Evolutionary conservation across 2,888 invertebrate species (phyloP).

Genomic region (Stenurella melanura): DNA sequence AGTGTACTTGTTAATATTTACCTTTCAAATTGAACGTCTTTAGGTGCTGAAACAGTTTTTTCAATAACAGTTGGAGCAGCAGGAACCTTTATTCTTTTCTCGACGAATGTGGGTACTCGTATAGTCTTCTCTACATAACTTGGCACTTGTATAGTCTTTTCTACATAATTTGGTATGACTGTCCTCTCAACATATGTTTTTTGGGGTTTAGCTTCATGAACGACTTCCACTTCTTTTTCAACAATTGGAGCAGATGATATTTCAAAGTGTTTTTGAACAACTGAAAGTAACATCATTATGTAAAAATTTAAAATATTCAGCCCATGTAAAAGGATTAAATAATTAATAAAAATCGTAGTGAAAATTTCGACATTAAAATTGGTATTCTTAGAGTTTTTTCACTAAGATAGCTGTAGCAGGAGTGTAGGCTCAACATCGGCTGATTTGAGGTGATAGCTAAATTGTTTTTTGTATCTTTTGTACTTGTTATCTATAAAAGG

Average conservation of each 20-base stretch:
- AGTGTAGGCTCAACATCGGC: too few relatives aligned
- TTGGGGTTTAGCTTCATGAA: slow-evolving; percentile 54
- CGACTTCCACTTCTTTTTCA: slow-evolving; percentile 57
- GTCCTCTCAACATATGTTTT: slow-evolving; percentile 68
- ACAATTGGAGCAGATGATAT: slow-evolving; percentile 51
- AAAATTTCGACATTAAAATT: too few relatives aligned
- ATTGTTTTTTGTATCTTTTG: too few relatives aligned
- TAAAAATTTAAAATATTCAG: not conserved
- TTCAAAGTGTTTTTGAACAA: slow-evolving; percentile 47
- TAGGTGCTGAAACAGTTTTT: slow-evolving; percentile 63
- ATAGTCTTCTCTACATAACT: slow-evolving; percentile 70
- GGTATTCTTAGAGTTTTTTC: too few relatives aligned
- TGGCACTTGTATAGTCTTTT: slow-evolving; percentile 70
- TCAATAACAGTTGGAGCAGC: slow-evolving; percentile 68
- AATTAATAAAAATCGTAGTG: too few relatives aligned
- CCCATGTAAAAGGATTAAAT: too few relatives aligned
- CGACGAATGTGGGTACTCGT: slow-evolving; percentile 69
- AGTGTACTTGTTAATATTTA: not conserved
- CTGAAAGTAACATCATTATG: slow-evolving; percentile 18
- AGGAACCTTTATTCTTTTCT: slow-evolving; percentile 67
- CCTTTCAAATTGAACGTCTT: slow-evolving; percentile 48
- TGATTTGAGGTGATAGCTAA: too few relatives aligned
- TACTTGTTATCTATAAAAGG: too few relatives aligned
- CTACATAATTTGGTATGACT: slow-evolving; percentile 70
- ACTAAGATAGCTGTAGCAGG: too few relatives aligned